Evolutionary conservation across 2,113 vertebrate species (phyloP).

Genomic region (Ahaetulla prasina): DNA sequence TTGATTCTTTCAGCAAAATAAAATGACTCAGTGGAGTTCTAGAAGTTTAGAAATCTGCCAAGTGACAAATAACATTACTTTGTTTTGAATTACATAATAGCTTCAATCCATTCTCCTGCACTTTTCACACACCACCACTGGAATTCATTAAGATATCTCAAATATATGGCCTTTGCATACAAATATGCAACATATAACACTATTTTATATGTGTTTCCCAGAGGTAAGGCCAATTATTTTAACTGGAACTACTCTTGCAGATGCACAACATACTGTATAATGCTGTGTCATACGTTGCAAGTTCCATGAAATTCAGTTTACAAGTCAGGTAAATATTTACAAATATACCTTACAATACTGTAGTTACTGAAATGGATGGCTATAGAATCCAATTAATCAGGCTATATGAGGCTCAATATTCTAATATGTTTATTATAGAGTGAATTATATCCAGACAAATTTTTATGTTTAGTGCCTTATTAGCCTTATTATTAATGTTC

Average conservation of each 20-base stretch:
- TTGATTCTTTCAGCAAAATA: constrained; percentile 9
- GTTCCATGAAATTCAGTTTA: neutral
- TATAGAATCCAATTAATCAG: neutral
- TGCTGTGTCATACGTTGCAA: neutral
- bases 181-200: neutral
- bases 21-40: constrained; percentile 8
- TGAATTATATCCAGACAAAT: neutral
- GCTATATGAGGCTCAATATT: too few relatives aligned
- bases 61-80: neutral
- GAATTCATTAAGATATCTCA: neutral
- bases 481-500: neutral
- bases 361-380: neutral
- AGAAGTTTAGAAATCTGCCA: constrained; percentile 13
- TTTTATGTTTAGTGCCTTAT: neutral
- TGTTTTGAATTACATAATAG: neutral
- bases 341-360: neutral
- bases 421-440: neutral
- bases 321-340: neutral
- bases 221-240: neutral
- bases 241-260: neutral
- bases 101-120: neutral
- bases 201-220: neutral
- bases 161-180: neutral
- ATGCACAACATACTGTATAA: neutral
- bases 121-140: neutral